Evolutionary conservation across 2,888 invertebrate species (phyloP).

Genomic region (Argyresthia albistria): DNA sequence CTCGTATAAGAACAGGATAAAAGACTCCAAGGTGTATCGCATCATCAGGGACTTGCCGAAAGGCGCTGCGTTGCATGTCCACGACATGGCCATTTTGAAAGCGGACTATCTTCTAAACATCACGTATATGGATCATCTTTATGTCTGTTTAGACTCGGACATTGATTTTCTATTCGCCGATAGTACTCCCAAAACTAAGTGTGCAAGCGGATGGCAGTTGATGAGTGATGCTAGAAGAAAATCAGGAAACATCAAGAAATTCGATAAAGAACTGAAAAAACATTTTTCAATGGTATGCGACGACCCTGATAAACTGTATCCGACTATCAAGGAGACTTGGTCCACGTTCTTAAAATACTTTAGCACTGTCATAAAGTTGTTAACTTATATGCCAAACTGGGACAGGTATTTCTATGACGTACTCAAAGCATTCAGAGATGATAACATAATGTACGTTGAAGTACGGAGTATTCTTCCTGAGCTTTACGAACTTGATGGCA

Average conservation of each 20-base stretch:
- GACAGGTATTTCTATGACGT: conserved; percentile 77
- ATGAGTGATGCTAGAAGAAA: conserved; percentile 49
- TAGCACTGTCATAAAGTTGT: conserved; percentile 54
- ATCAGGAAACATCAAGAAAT: conserved; percentile 42
- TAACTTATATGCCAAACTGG: conserved; percentile 76
- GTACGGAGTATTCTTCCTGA: conserved; percentile 75
- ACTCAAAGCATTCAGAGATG: conserved; percentile 73
- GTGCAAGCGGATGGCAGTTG: conserved; percentile 51
- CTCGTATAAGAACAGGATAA: conserved; percentile 68
- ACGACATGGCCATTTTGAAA: conserved; percentile 76
- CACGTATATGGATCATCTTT: conserved; percentile 75
- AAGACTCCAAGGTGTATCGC: conserved; percentile 75
- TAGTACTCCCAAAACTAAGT: conserved; percentile 22
- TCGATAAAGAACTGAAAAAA: conserved; percentile 65
- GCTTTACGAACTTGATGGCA: conserved; percentile 79
- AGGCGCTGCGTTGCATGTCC: conserved; percentile 80
- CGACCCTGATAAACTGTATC: conserved; percentile 53
- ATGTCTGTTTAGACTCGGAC: conserved; percentile 49
- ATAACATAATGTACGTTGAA: conserved; percentile 81
- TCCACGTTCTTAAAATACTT: conserved; percentile 70
- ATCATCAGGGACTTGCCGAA: conserved; percentile 81
- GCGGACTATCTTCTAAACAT: conserved; percentile 75
- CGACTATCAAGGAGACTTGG: conserved; percentile 74
- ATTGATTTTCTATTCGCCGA: conserved; percentile 34
- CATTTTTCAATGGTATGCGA: conserved; percentile 70